phyloP scores from a whole-genome alignment of 2,113 vertebrate species.

The Hystrix brachyura region DNA sequence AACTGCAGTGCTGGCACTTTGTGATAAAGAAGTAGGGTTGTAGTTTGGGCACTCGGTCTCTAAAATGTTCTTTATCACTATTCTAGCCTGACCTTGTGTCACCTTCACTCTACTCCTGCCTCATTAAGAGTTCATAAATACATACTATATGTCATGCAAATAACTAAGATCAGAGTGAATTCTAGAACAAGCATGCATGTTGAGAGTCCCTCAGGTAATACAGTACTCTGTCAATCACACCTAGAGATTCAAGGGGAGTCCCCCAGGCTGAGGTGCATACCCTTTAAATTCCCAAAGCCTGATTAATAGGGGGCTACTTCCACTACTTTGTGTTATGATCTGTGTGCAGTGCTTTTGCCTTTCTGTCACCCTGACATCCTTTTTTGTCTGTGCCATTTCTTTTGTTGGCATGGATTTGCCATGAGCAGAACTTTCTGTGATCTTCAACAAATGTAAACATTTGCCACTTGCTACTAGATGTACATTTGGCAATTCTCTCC shows the following conservation, averaged over 20 bases:
- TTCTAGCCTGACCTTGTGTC: no score
- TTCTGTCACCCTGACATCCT: neutral
- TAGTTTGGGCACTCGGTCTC: neutral
- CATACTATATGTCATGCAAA: neutral
- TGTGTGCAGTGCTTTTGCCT: neutral
- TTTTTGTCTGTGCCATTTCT: neutral
- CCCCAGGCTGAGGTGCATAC: neutral
- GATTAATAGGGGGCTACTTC: neutral
- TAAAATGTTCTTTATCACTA: neutral
- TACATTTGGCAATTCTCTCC: neutral
- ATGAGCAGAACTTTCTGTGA: neutral
- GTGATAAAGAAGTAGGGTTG: neutral
- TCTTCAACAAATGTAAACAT: neutral
- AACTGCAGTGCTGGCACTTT: neutral
- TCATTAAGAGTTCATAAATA: neutral
- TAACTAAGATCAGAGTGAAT: neutral
- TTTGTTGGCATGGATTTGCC: neutral
- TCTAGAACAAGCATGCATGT: neutral
- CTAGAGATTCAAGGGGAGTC: neutral
- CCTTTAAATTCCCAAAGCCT: neutral
- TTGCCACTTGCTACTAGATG: neutral
- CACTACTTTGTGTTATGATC: neutral
- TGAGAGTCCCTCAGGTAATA: neutral
- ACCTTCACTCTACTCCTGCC: neutral
- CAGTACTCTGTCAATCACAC: neutral